A percentile compares a stretch with the other conserved stretches of the same genome.
Evolutionary conservation across 2,888 invertebrate species (phyloP).

Genomic region (Myathropa florea): DNA sequence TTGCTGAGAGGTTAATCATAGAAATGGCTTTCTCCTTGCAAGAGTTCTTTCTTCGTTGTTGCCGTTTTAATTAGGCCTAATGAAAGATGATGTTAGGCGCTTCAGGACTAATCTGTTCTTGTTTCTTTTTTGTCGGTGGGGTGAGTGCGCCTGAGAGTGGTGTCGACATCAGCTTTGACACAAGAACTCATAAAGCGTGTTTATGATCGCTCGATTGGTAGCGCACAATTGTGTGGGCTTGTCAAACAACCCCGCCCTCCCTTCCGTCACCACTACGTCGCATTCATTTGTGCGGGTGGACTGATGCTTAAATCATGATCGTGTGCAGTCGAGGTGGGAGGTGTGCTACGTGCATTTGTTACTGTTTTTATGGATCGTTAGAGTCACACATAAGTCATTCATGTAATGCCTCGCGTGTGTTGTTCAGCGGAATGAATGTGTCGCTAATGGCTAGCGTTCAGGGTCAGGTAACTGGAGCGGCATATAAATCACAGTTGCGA

Average conservation of each 20-base stretch:
- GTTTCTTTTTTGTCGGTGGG: neutral
- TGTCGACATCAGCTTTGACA: neutral
- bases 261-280: neutral
- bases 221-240: slow-evolving; percentile 46
- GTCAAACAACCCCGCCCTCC: neutral
- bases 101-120: neutral
- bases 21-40: slow-evolving; percentile 47
- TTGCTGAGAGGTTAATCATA: slow-evolving; percentile 57
- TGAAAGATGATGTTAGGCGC: slow-evolving; percentile 47
- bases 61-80: slow-evolving; percentile 58
- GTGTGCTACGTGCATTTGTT: slow-evolving; percentile 47
- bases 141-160: neutral
- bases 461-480: slow-evolving; percentile 61
- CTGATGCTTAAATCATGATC: slow-evolving; percentile 49
- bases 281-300: neutral
- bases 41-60: neutral
- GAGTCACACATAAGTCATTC: slow-evolving; percentile 36
- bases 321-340: slow-evolving; percentile 6
- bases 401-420: slow-evolving; percentile 21
- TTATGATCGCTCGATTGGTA: slow-evolving; percentile 5
- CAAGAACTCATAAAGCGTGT: neutral
- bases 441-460: slow-evolving; percentile 30
- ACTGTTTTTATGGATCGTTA: slow-evolving; percentile 38
- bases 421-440: slow-evolving; percentile 18
- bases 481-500: slow-evolving; percentile 39